Evolutionary conservation across 2,888 invertebrate genomes (phyloP).

Genomic region (Norana najaformis): DNA sequence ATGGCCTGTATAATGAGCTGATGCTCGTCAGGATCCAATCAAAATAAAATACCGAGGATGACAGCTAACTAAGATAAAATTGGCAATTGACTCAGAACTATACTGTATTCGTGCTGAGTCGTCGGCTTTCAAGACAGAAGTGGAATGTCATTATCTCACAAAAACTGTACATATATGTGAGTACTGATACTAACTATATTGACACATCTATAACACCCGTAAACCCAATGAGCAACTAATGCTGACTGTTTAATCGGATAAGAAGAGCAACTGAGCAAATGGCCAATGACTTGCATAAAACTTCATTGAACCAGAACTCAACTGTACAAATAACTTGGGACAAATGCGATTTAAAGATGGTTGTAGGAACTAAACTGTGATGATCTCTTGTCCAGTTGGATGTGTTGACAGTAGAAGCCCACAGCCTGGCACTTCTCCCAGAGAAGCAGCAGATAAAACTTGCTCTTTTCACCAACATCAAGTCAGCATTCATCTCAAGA

Average conservation of each 20-base stretch:
- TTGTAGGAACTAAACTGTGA: not conserved
- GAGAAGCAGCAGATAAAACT: too few relatives aligned
- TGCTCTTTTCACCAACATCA: conserved; percentile 85
- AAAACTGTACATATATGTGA: too few relatives aligned
- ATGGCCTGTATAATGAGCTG: not conserved
- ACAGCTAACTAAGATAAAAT: conserved; percentile 1
- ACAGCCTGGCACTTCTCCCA: too few relatives aligned
- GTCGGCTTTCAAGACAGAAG: not conserved
- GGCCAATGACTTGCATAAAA: not conserved
- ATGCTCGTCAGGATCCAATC: not conserved
- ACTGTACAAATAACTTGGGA: not conserved
- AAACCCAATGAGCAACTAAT: not conserved
- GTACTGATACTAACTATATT: too few relatives aligned
- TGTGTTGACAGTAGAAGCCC: conserved; percentile 74
- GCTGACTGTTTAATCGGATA: not conserved
- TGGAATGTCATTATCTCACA: not conserved
- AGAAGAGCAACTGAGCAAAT: not conserved
- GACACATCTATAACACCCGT: not conserved
- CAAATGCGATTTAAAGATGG: not conserved
- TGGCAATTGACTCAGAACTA: not conserved
- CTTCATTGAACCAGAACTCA: not conserved
- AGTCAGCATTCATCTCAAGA: conserved; percentile 78
- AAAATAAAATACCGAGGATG: not conserved
- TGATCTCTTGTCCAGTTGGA: not conserved
- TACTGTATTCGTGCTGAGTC: not conserved